phyloP scores from a whole-genome alignment of 2,888 invertebrate genomes.

The Melanostoma mellinum region DNA sequence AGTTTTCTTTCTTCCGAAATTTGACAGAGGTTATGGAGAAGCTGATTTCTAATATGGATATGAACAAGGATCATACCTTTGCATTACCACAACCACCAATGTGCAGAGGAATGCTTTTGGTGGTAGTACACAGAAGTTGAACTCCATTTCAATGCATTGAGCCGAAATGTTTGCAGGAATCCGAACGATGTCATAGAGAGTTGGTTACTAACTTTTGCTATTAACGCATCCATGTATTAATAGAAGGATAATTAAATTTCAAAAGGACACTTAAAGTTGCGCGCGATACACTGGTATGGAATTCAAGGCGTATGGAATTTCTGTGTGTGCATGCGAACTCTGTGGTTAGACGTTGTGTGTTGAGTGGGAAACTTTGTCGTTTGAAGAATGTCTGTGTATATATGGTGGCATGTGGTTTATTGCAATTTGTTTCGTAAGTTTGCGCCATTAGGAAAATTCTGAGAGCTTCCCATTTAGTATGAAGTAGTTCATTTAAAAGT shows the following conservation, averaged over 20 bases:
- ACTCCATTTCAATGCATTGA: conserved; percentile 1
- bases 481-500: conserved; percentile 22
- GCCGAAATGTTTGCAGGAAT: conserved; percentile 12
- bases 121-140: background rate
- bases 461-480: conserved; percentile 30
- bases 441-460: conserved; percentile 29
- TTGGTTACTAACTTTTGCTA: conserved; percentile 27
- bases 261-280: conserved; percentile 55
- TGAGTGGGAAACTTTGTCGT: conserved; percentile 52
- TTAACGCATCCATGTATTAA: conserved; percentile 43
- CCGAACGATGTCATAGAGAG: background rate
- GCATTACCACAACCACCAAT: conserved; percentile 9
- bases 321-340: background rate
- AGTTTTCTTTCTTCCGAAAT: conserved; percentile 28
- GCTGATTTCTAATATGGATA: conserved; percentile 40
- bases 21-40: conserved; percentile 45
- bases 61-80: conserved; percentile 41
- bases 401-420: conserved; percentile 9
- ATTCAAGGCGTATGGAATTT: conserved; percentile 28
- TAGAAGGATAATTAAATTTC: conserved; percentile 60
- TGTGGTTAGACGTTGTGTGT: conserved; percentile 16
- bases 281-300: conserved; percentile 44
- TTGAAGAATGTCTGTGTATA: conserved; percentile 16
- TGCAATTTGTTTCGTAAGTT: conserved; percentile 55
- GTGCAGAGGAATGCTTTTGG: background rate